These are phyloP conservation scores for Meteorus colon DNA, from an alignment of 2,888 invertebrate genomes.

Conservation along the genomic window DNA sequence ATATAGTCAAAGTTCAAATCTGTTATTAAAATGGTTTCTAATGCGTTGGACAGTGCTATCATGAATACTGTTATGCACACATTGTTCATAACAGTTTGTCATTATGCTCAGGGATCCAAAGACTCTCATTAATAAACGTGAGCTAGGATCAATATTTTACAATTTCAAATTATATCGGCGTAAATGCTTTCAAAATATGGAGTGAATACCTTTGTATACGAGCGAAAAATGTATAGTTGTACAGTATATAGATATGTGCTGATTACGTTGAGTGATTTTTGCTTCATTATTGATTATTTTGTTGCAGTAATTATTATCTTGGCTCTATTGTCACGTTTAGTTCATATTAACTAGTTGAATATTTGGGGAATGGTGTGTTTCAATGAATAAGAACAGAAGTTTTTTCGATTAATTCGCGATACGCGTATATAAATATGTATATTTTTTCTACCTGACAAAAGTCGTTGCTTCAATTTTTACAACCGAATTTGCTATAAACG, in stretches of 20 bases:
- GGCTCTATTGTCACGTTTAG: not conserved
- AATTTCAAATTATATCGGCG: not conserved
- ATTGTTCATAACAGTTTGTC: conserved; percentile 22
- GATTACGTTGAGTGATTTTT: conserved; percentile 25
- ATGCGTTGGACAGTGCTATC: conserved; percentile 24
- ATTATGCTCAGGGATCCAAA: conserved; percentile 38
- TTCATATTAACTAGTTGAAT: conserved; percentile 14
- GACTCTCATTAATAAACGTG: conserved; percentile 35
- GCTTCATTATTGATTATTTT: conserved; percentile 1
- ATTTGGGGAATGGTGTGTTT: conserved; percentile 23
- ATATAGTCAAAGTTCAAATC: conserved; percentile 7
- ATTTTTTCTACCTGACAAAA: conserved; percentile 50
- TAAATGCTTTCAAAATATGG: not conserved
- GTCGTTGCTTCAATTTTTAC: conserved; percentile 45
- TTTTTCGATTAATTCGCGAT: not conserved
- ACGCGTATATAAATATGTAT: conserved; percentile 36
- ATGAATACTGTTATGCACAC: conserved; percentile 16
- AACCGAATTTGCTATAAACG: conserved; percentile 30
- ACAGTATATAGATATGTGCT: conserved; percentile 22
- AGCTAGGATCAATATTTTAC: conserved; percentile 27
- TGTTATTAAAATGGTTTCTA: conserved; percentile 20
- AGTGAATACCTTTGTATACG: conserved; percentile 16
- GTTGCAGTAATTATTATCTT: conserved; percentile 22
- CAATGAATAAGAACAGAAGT: conserved; percentile 10
- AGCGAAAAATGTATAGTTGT: conserved; percentile 15